Evolutionary conservation across 1,140 invertebrate genomes (phyloP).

Genomic region (Manduca sexta): DNA sequence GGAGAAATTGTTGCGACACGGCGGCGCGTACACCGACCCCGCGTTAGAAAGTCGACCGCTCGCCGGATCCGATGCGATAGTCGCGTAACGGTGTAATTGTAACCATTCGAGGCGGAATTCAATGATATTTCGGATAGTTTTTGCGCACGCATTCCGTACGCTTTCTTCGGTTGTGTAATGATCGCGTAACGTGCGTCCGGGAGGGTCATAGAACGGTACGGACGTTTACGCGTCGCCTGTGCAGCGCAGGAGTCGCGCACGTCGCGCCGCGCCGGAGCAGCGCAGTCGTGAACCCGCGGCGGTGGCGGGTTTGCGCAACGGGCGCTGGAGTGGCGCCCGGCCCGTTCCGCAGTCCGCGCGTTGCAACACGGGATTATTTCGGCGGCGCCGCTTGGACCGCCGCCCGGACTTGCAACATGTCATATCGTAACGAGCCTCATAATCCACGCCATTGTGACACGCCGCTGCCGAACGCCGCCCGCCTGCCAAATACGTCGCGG

Average conservation of each 20-base stretch:
- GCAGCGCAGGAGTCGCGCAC: conserved; percentile 11
- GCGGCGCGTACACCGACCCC: conserved; percentile 67
- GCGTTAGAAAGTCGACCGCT: conserved; percentile 70
- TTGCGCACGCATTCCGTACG: conserved; percentile 49
- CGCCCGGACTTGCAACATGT: conserved; percentile 67
- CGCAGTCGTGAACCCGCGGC: conserved; percentile 6
- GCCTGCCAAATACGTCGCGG: conserved; percentile 54
- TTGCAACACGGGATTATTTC: conserved; percentile 70
- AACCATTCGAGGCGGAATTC: conserved; percentile 59
- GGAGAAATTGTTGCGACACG: conserved; percentile 72
- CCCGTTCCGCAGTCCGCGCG: conserved; percentile 56
- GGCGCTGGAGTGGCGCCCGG: conserved; percentile 52
- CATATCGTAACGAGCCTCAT: conserved; percentile 66
- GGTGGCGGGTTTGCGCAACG: conserved; percentile 42
- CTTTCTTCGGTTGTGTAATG: conserved; percentile 65
- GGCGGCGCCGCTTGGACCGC: conserved; percentile 59
- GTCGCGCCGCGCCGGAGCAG: conserved; percentile 25
- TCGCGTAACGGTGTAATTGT: conserved; percentile 70
- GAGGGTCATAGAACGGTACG: conserved; percentile 49
- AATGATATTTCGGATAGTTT: conserved; percentile 54
- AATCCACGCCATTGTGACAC: conserved; percentile 65
- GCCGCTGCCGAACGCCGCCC: conserved; percentile 30
- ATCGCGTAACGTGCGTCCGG: conserved; percentile 42
- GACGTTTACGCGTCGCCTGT: conserved; percentile 29
- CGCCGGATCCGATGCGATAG: conserved; percentile 64